phyloP scores from a whole-genome alignment of 2,888 invertebrate species.

The Xiphydria camelus region DNA sequence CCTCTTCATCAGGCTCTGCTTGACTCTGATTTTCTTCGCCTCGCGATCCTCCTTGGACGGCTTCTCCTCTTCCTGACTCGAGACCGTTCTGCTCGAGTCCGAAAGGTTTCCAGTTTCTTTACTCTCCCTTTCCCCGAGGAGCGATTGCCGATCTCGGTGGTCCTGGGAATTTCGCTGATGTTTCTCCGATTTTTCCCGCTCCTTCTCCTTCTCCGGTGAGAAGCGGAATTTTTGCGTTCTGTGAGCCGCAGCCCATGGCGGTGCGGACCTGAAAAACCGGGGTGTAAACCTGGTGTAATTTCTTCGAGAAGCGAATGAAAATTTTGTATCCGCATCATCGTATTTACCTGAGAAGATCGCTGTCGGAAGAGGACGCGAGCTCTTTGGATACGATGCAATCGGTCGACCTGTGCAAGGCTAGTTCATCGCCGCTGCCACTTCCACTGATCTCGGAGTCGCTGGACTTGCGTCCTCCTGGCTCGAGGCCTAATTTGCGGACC shows the following conservation, averaged over 20 bases:
- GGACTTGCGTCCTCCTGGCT: slow-evolving; percentile 52
- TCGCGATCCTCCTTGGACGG: slow-evolving; percentile 58
- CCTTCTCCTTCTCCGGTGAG: slow-evolving; percentile 54
- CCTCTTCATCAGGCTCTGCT: slow-evolving; percentile 79
- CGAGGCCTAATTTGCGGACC: slow-evolving; percentile 65
- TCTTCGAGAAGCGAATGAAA: slow-evolving; percentile 26
- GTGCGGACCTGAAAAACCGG: slow-evolving; percentile 59
- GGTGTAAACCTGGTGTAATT: no score
- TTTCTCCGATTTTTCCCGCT: slow-evolving; percentile 43
- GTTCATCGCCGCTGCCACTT: slow-evolving; percentile 59
- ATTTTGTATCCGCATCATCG: background rate
- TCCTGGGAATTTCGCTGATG: slow-evolving; percentile 38
- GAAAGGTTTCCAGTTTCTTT: slow-evolving; percentile 60
- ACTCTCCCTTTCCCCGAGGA: slow-evolving; percentile 24
- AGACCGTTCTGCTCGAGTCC: slow-evolving; percentile 62
- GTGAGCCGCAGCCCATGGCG: slow-evolving; percentile 61
- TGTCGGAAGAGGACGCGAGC: slow-evolving; percentile 64
- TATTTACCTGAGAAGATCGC: slow-evolving; percentile 60
- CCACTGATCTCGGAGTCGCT: slow-evolving; percentile 57
- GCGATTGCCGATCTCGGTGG: slow-evolving; percentile 15
- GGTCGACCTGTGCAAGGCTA: slow-evolving; percentile 73
- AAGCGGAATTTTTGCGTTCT: slow-evolving; percentile 53
- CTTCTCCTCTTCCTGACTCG: slow-evolving; percentile 62
- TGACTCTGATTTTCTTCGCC: slow-evolving; percentile 70
- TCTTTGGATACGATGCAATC: slow-evolving; percentile 77